Base-by-base conservation (phyloP, 2,113 vertebrate species). In the Oreochromis aureus region DNA sequence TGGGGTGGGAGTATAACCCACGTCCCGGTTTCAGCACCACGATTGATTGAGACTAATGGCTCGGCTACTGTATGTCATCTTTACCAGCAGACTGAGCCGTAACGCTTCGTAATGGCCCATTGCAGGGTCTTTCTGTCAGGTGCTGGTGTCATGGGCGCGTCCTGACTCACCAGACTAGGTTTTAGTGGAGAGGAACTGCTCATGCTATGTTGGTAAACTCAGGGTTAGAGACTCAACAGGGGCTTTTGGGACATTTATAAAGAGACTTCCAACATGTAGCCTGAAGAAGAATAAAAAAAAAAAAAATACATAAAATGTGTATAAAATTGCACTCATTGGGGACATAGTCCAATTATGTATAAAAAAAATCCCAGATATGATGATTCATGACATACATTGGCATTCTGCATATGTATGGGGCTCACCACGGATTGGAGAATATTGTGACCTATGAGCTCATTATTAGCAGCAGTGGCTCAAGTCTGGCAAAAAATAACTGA, bases 101-200 rank as follows among this genome's bases (percentile, higher is more conserved):
- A 9, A 15, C 69, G 85, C 46, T 88, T 48, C 51, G 71, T 55
- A 59, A 83, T 39, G 55, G 84, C 55, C 46, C 82, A 22, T 61
- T 44, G 80, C 84, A 36, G 56, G 86, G 51, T 90, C 27, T 27
- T 88, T 87, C 51, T 61, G 55, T 56, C 81, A 48, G 83, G 91
- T 91, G 54, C 48, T 34, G 86, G 87, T 83, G 84, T 82, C 82
- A 92, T 93, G 94, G 94, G 94, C 94, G 94, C 92, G 93, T 94
- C 95, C 92, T 63, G 82, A 54, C 83, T 86, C 86, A 39, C 86
- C 90, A 86, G 44, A 76, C 59, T 12, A 27, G 46, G 88, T 84
- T 87, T 61, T 82, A 78, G 54, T 53, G 69, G 71, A 80, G 53
- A 81, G 18, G 66, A 84, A 36, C 59, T 76, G 82, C 24, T 39